A percentile compares a stretch with the other conserved stretches of the same genome.
phyloP scores from a whole-genome alignment of 2,797 vertebrate species.

The Enteromius thamalakanensis region DNA sequence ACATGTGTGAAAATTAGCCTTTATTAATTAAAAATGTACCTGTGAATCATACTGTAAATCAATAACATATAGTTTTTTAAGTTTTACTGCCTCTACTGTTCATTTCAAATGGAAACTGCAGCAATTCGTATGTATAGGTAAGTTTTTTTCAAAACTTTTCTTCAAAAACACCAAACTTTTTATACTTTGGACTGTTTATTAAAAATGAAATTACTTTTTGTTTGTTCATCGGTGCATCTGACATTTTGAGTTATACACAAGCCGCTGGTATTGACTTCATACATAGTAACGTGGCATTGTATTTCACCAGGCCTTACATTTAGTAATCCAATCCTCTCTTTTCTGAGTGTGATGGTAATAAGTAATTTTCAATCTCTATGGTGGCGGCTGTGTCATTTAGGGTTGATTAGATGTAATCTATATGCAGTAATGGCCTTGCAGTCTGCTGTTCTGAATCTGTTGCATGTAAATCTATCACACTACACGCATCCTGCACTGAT shows the following conservation, averaged over 20 bases:
- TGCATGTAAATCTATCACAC: conserved; percentile 20
- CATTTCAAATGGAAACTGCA: too few relatives aligned
- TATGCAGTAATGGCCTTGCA: conserved; percentile 34
- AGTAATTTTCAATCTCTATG: conserved; percentile 8
- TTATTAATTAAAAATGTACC: too few relatives aligned
- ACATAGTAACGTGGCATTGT: not conserved
- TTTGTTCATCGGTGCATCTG: conserved; percentile 19
- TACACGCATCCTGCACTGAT: not conserved
- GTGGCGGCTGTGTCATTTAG: conserved; percentile 11
- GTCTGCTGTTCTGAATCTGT: conserved; percentile 28
- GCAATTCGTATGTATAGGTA: too few relatives aligned
- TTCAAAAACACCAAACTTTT: not conserved
- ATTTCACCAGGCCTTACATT: conserved; percentile 31
- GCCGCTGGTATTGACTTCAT: conserved; percentile 12
- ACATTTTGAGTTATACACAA: conserved; percentile 22
- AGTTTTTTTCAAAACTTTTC: too few relatives aligned
- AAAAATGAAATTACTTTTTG: conserved; percentile 16
- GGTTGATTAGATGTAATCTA: conserved; percentile 38
- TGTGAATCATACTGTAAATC: too few relatives aligned
- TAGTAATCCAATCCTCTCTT: conserved; percentile 30
- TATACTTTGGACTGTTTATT: not conserved
- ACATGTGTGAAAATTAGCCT: too few relatives aligned
- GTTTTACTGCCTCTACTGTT: too few relatives aligned
- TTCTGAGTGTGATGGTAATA: conserved; percentile 16
- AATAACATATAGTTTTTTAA: too few relatives aligned